Percentiles rank a stretch among this genome's conserved stretches.
Evolutionary conservation across 2,797 vertebrate species (phyloP).

Genomic region (Sphenopsis melanotis): DNA sequence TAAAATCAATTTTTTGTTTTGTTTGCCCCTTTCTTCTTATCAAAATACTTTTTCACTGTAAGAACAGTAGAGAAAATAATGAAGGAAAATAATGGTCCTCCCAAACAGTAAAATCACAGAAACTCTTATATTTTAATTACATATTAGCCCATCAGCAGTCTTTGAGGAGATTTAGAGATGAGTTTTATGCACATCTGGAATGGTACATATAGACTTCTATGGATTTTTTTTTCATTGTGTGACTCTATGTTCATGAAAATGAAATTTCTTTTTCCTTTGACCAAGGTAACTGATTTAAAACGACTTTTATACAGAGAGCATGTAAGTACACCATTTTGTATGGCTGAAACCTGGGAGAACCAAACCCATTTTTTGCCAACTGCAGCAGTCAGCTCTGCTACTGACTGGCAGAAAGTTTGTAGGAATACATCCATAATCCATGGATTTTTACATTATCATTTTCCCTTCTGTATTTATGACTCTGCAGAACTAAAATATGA

Average conservation of each 20-base stretch:
- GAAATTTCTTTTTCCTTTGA: neutral
- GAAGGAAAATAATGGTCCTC: neutral
- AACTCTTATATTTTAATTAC: neutral
- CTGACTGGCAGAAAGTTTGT: neutral
- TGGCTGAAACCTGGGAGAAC: neutral
- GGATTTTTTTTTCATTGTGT: neutral
- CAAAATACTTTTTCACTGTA: neutral
- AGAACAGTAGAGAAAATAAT: neutral
- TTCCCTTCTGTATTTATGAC: neutral
- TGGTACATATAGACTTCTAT: neutral
- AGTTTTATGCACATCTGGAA: neutral
- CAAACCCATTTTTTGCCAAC: neutral
- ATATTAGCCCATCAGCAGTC: neutral
- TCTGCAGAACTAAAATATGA: neutral
- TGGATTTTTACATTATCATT: neutral
- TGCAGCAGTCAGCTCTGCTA: neutral
- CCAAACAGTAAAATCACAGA: neutral
- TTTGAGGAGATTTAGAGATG: neutral
- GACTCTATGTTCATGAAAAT: neutral
- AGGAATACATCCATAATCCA: neutral
- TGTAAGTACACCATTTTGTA: neutral
- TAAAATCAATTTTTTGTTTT: neutral
- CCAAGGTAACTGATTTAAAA: neutral
- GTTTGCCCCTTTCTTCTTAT: neutral
- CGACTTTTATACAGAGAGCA: neutral